Conservation (phyloP, 2,888 invertebrate species). For the Anaspis maculata region DNA sequence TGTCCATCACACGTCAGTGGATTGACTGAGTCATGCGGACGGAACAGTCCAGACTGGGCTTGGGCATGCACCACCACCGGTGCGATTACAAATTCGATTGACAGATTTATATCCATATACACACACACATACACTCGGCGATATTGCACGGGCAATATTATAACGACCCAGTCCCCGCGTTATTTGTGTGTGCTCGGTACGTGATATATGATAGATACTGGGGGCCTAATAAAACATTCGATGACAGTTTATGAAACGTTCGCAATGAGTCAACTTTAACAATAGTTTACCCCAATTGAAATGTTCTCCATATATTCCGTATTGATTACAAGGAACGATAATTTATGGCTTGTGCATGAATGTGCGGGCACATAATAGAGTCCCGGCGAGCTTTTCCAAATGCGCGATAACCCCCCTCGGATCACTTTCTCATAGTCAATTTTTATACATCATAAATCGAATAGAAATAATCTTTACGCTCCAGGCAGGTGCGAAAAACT, state of each 20-base stretch:
- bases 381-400: too few species aligned
- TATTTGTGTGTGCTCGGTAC: conserved; percentile 11
- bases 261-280: conserved; percentile 24
- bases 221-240: conserved; percentile 24
- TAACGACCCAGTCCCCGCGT: conserved; percentile 12
- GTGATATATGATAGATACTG: conserved; percentile 24
- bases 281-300: conserved; percentile 18
- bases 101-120: conserved; percentile 14
- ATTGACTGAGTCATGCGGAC: too few species aligned
- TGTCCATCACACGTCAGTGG: conserved; percentile 12
- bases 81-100: conserved; percentile 16
- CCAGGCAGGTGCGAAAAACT: too few species aligned
- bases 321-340: conserved; percentile 12
- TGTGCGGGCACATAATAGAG: too few species aligned
- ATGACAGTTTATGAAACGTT: conserved; percentile 25
- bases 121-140: conserved; percentile 7
- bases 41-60: too few species aligned
- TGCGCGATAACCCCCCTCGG: too few species aligned
- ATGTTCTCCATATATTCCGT: conserved; percentile 7
- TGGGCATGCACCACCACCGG: conserved; percentile 10
- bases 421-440: too few species aligned
- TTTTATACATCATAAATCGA: too few species aligned
- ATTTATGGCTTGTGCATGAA: conserved; percentile 12
- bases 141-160: conserved; percentile 12
- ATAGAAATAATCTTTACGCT: too few species aligned